phyloP scores from a whole-genome alignment of 2,888 invertebrate species.

The Ochropleura leucogaster region DNA sequence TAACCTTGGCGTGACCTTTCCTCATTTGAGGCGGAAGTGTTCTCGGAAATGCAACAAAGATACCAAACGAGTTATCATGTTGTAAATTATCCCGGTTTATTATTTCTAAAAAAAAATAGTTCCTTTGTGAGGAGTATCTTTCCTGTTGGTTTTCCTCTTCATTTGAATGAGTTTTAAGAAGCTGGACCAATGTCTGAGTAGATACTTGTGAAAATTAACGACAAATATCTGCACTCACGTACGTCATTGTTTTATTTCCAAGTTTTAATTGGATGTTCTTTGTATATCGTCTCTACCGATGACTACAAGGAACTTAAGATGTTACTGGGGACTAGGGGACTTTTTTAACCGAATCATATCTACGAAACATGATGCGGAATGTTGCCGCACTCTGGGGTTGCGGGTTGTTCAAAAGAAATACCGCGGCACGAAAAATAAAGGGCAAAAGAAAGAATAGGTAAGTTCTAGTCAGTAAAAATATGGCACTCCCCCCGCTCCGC shows the following conservation, averaged over 20 bases:
- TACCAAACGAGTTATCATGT: conserved; percentile 45
- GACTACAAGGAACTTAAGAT: conserved; percentile 14
- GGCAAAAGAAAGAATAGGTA: no score
- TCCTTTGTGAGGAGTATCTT: conserved; percentile 27
- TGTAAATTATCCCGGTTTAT: conserved; percentile 32
- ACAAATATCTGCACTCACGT: background rate
- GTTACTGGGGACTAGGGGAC: conserved; percentile 18
- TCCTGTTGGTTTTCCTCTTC: conserved; percentile 52
- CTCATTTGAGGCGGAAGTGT: conserved; percentile 53
- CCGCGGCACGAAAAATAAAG: no score
- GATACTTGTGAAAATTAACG: conserved; percentile 20
- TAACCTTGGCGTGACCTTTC: conserved; percentile 64
- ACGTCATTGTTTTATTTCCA: conserved; percentile 20
- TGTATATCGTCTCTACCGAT: background rate
- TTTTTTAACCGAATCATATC: conserved; percentile 20
- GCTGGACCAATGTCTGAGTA: background rate
- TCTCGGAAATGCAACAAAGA: conserved; percentile 58
- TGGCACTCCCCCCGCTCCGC: no score
- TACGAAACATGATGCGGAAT: background rate
- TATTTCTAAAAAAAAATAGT: conserved; percentile 54
- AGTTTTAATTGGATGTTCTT: conserved; percentile 22
- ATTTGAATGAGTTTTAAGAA: conserved; percentile 43
- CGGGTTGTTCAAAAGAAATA: no score
- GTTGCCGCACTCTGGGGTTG: no score
- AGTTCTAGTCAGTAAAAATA: no score